Evolutionary conservation across 23 tunicate genomes (phyloP), one percentile per base, ranked within the genome.

Genomic region (Oikopleura vanhoeffeni): DNA sequence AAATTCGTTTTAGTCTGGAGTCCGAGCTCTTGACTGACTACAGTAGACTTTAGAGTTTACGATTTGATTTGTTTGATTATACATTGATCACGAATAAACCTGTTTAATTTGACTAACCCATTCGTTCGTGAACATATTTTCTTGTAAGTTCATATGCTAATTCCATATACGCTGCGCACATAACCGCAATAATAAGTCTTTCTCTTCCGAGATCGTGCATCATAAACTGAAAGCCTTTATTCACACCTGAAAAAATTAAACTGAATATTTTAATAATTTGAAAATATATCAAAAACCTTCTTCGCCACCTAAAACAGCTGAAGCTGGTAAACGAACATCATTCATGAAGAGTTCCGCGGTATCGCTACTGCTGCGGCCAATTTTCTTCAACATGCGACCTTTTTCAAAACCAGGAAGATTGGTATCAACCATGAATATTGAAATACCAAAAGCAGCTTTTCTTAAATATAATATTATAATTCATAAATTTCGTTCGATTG

Each of bases 181-280:
- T 39, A 77, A 90, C 89, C 18, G 94, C 85, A 57, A 94, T 90
- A 33, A 94, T 88, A 13, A 94, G 86, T 83, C 98, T 85, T 60
- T 94, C 98, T 85, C 91, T 95, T 8, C 96, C 96, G 40, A 94
- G 83, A 41, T 94, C 98, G 40, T 90, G 94, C 98, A 94, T 94
- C 39, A 94, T 13, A 71, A 71, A 71, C 35, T 71, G 79, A n/a
- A 71, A 71, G 35, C 79, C 79, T 28, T 34, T 30, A 34, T 71
- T 71, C 64, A 49, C 13, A 49, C 64, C 64, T n/a, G n/a, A n/a
- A n/a, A n/a, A n/a, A n/a, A n/a, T n/a, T n/a, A n/a, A n/a, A n/a
- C n/a, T n/a, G n/a, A n/a, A n/a, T n/a, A n/a, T n/a, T n/a, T n/a
- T n/a, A n/a, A n/a, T n/a, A n/a, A n/a, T n/a, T n/a, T n/a, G n/a